Conservation (phyloP, 2,113 vertebrate species). For the Haemorhous mexicanus region DNA sequence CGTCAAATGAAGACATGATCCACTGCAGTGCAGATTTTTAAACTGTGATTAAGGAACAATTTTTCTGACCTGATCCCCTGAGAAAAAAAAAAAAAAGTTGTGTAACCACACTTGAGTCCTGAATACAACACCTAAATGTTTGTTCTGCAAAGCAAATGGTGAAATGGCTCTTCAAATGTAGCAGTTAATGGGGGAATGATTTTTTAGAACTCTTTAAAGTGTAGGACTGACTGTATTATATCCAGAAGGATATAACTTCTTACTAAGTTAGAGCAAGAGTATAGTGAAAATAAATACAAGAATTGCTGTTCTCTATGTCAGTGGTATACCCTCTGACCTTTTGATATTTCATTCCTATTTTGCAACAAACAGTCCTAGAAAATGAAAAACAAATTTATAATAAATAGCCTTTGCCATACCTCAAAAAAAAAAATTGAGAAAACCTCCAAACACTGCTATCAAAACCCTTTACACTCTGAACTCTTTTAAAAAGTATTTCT, state of each 20-base stretch:
- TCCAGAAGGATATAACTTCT: neutral
- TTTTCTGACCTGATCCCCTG: neutral
- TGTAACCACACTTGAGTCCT: neutral
- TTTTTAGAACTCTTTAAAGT: neutral
- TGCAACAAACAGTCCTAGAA: neutral
- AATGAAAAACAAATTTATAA: neutral
- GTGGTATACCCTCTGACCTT: neutral
- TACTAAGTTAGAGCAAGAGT: neutral
- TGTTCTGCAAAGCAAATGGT: neutral
- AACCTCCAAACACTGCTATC: neutral
- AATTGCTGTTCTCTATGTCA: neutral
- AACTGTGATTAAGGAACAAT: neutral
- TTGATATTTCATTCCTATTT: neutral
- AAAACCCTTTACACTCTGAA: neutral
- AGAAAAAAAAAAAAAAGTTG: neutral
- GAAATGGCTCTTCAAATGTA: neutral
- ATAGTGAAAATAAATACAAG: neutral
- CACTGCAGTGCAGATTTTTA: neutral
- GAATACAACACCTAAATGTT: neutral
- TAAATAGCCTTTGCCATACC: neutral
- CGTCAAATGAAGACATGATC: neutral
- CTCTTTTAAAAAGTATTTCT: neutral
- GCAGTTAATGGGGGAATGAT: neutral
- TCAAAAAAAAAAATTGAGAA: neutral
- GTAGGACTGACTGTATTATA: neutral